Evolutionary conservation across 2,888 invertebrate genomes (phyloP).

Genomic region (Stegana nigrithorax): DNA sequence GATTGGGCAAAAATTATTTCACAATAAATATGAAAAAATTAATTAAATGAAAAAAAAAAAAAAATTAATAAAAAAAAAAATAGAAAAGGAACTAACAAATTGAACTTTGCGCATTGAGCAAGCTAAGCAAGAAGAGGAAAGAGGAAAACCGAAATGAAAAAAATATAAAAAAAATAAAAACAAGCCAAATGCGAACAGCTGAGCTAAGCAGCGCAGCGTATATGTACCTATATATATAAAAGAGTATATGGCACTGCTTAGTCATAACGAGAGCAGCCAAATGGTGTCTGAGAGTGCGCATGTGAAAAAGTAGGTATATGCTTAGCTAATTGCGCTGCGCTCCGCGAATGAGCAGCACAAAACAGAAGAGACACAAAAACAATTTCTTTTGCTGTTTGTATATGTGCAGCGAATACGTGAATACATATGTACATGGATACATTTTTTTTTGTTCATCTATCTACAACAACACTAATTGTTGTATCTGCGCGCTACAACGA

Average conservation of each 20-base stretch:
- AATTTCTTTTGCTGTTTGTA: slow-evolving; percentile 1
- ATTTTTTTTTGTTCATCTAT: not conserved
- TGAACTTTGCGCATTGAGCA: slow-evolving; percentile 47
- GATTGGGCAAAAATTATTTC: slow-evolving; percentile 41
- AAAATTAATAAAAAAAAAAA: not conserved
- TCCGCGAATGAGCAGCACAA: slow-evolving; percentile 13
- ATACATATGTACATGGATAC: not conserved
- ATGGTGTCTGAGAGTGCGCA: not conserved
- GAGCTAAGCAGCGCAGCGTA: not conserved
- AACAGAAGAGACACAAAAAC: slow-evolving; percentile 15
- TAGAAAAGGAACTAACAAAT: not conserved
- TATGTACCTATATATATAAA: not conserved
- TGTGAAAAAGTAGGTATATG: not conserved
- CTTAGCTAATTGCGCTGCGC: not conserved
- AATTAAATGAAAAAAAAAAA: not conserved
- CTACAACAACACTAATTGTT: too few relatives aligned
- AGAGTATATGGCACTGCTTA: not conserved
- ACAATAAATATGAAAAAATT: not conserved
- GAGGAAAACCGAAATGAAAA: slow-evolving; percentile 3
- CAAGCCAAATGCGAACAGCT: slow-evolving; percentile 27
- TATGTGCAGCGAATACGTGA: not conserved
- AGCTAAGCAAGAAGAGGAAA: slow-evolving; percentile 21
- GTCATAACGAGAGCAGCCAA: not conserved
- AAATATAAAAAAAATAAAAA: slow-evolving; percentile 1
- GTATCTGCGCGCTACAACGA: too few relatives aligned